Evolutionary conservation across 2,797 vertebrate species (phyloP).

Genomic region (Myotis vivesi): DNA sequence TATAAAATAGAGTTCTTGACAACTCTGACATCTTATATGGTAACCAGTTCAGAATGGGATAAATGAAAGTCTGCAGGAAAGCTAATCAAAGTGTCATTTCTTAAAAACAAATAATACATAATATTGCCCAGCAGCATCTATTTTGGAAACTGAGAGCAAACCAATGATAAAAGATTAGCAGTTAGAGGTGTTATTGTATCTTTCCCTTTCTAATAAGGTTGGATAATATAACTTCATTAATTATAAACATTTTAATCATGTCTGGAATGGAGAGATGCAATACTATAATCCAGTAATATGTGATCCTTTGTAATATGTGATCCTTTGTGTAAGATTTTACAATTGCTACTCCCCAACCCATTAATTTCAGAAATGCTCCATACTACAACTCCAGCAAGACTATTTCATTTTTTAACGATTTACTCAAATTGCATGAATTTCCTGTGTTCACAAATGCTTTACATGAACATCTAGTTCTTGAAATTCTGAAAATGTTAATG

Average conservation of each 20-base stretch:
- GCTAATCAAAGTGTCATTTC: background rate
- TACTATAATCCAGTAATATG: background rate
- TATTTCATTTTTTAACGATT: background rate
- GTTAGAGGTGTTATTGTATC: background rate
- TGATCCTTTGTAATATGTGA: background rate
- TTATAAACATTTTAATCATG: conserved; percentile 19
- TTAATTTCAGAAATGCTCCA: background rate
- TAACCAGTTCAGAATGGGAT: background rate
- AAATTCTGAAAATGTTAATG: conserved; percentile 2
- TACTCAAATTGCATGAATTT: background rate
- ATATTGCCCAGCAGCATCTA: background rate
- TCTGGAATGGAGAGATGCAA: background rate
- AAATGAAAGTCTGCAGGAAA: background rate
- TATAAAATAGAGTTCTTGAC: background rate
- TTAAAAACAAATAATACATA: conserved; percentile 1
- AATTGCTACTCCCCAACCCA: background rate
- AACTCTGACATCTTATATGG: background rate
- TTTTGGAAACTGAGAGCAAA: background rate
- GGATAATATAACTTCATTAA: background rate
- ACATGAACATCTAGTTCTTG: background rate
- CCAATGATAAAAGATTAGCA: background rate
- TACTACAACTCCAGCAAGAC: background rate
- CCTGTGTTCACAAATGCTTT: background rate
- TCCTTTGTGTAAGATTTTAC: background rate
- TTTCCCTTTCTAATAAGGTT: background rate